phyloP scores from a whole-genome alignment of 2,888 invertebrate genomes.

The Catotricha subobsoleta region DNA sequence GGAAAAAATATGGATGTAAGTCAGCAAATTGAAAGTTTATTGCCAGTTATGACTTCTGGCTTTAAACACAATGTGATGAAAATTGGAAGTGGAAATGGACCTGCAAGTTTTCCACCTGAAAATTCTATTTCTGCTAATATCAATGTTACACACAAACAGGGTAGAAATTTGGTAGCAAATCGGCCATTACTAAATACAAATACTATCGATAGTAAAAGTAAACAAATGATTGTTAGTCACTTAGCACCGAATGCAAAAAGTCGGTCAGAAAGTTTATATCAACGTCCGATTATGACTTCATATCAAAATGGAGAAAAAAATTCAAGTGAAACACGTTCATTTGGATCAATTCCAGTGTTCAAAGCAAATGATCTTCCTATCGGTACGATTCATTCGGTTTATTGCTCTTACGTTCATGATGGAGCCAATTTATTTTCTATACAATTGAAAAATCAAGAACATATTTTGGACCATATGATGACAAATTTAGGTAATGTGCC shows the following conservation, averaged over 20 bases:
- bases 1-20: no score
- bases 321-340: background rate
- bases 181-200: background rate
- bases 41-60: no score
- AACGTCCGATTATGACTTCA: background rate
- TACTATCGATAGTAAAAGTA: background rate
- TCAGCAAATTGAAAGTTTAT: no score
- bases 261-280: background rate
- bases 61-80: no score
- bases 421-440: constrained; percentile 63
- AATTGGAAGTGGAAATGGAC: no score
- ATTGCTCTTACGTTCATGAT: constrained; percentile 59
- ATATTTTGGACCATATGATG: constrained; percentile 48
- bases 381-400: constrained; percentile 44
- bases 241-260: background rate
- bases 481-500: constrained; percentile 46
- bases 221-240: constrained; percentile 1
- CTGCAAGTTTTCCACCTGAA: no score
- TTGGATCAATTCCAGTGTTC: constrained; percentile 21
- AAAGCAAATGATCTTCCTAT: constrained; percentile 31
- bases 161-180: background rate
- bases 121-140: background rate
- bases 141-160: background rate
- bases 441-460: constrained; percentile 43
- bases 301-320: background rate